Conservation (phyloP, 2,888 invertebrate species). For the Diabrotica balteata region DNA sequence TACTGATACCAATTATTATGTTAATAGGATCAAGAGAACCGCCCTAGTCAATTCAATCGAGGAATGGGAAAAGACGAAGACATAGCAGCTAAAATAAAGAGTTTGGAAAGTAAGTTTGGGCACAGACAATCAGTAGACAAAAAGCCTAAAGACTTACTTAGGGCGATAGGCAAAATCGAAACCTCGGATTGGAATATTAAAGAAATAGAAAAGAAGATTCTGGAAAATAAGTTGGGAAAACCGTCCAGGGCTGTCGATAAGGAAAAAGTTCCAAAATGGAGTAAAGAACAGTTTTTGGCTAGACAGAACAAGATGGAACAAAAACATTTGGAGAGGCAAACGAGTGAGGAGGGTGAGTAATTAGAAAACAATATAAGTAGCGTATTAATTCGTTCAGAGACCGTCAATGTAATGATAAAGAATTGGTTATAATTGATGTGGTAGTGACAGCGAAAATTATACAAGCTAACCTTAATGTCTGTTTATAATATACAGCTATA, state of each 20-base stretch:
- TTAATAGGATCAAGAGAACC: constrained; percentile 55
- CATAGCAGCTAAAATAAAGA: constrained; percentile 71
- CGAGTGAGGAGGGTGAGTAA: constrained; percentile 61
- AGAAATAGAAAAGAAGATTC: constrained; percentile 88
- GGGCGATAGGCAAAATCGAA: constrained; percentile 84
- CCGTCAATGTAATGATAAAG: too few relatives aligned
- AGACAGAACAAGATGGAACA: constrained; percentile 75
- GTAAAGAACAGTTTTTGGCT: constrained; percentile 79
- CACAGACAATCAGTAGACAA: constrained; percentile 67
- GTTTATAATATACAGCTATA: too few relatives aligned
- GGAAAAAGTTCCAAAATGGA: constrained; percentile 88
- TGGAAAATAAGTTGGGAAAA: constrained; percentile 70
- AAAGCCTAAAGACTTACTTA: constrained; percentile 84
- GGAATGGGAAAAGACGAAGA: constrained; percentile 61
- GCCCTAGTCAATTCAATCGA: constrained; percentile 49
- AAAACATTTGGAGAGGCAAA: constrained; percentile 67
- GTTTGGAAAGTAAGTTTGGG: constrained; percentile 81
- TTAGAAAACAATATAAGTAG: not conserved
- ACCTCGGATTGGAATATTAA: constrained; percentile 91
- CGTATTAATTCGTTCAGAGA: too few relatives aligned
- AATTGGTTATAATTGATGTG: too few relatives aligned
- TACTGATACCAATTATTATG: constrained; percentile 21
- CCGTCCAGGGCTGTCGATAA: constrained; percentile 65
- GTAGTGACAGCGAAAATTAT: too few relatives aligned
- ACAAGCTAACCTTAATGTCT: too few relatives aligned